Conservation (phyloP, 2,113 vertebrate genomes). For the Dolichallabes microphthalmus region DNA sequence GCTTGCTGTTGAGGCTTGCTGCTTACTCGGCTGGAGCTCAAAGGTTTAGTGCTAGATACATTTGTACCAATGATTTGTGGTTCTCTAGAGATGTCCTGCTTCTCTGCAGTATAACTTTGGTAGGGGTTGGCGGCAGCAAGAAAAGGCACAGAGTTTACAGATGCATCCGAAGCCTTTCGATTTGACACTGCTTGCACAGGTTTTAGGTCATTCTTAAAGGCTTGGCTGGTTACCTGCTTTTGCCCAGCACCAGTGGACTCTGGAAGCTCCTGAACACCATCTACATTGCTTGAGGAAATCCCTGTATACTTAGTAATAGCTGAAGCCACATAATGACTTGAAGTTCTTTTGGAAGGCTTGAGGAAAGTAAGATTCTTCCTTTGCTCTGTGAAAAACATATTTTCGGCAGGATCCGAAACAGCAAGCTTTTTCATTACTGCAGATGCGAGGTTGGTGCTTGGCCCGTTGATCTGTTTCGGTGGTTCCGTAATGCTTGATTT, state of each 20-base stretch:
- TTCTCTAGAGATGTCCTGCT: slow-evolving; percentile 41
- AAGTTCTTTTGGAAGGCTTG: slow-evolving; percentile 83
- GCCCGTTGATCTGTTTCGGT: slow-evolving; percentile 39
- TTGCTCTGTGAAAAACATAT: slow-evolving; percentile 51
- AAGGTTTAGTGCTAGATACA: slow-evolving; percentile 24
- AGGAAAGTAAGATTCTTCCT: slow-evolving; percentile 75
- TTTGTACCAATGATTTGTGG: slow-evolving; percentile 18
- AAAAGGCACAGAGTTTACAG: slow-evolving; percentile 42
- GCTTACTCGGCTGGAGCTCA: slow-evolving; percentile 48
- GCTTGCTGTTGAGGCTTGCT: slow-evolving; percentile 45
- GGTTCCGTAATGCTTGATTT: slow-evolving; percentile 40
- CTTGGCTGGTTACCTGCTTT: slow-evolving; percentile 13
- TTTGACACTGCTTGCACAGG: slow-evolving; percentile 55
- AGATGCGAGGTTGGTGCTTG: slow-evolving; percentile 38
- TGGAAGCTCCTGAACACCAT: slow-evolving; percentile 22
- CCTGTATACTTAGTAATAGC: slow-evolving; percentile 78
- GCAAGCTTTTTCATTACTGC: slow-evolving; percentile 55
- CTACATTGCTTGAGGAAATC: slow-evolving; percentile 51
- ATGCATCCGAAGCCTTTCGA: slow-evolving; percentile 20
- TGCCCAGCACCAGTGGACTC: slow-evolving; percentile 48
- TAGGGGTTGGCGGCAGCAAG: slow-evolving; percentile 25
- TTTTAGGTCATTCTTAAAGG: slow-evolving; percentile 54
- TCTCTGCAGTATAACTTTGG: slow-evolving; percentile 53
- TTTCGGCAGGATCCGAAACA: slow-evolving; percentile 50
- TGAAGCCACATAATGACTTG: slow-evolving; percentile 90